Evolutionary conservation across 2,888 invertebrate species (phyloP), one percentile per base, ranked within the genome.

Genomic region (Cephus nigrinus): DNA sequence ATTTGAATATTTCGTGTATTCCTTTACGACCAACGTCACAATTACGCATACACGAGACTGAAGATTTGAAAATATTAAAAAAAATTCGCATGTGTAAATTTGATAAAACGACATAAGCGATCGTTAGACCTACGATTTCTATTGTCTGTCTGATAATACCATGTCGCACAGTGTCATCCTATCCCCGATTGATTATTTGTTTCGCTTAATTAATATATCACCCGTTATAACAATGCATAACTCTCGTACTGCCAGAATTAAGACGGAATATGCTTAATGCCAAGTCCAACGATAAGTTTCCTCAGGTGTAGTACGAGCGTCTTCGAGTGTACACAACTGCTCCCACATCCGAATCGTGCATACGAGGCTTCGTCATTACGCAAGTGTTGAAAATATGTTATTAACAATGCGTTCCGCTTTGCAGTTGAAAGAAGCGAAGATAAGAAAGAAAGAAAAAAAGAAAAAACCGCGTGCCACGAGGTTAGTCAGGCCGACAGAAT

Each of bases 241-340:
- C 75, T 73, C 73, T 32, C 32, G 73, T 35, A n/a, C 68, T 75
- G 68, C 73, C 40, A n/a, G 9, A 55, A 55, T 55, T 23, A 23
- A 74, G 30, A n/a, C 31, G 32, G 36, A 35, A 35, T 71, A 69
- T 36, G 69, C 35, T 40, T 55, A 55, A 55, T 35, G 73, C 5
- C 30, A 33, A 35, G n/a, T 34, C 73, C 55, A 40, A 76, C 78
- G 72, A 71, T 78, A 80, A 83, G 83, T 86, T 85, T 84, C 80
- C 79, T 86, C 87, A 87, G 86, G 82, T 87, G 87, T 34, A 71
- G 79, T 80, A 75, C 72, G 73, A 69, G 35, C 40, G 34, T 74
- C 23, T 80, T 31, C 68, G 72, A 74, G 83, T 84, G 75, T 83
- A 76, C 86, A 84, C 87, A 87, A 85, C 81, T 87, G 87, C 80